Percentiles rank a stretch among this genome's conserved stretches.
These are phyloP conservation scores for Nematolebias whitei DNA, from an alignment of 2,113 vertebrate genomes.

Conservation along the genomic window DNA sequence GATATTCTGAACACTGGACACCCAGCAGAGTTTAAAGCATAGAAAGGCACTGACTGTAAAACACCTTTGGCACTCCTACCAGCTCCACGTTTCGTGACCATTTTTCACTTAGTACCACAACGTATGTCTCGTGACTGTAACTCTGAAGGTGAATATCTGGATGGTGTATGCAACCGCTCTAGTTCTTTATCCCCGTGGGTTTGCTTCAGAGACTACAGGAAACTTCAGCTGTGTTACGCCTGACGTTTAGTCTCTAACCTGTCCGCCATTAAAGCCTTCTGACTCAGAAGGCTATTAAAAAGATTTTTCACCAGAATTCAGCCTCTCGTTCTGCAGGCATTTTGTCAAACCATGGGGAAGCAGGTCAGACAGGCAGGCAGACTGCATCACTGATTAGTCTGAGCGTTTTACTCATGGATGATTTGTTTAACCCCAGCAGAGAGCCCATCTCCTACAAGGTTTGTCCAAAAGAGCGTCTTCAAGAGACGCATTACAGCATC, in stretches of 20 bases:
- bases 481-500: constrained; percentile 5
- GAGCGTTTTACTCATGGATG: constrained; percentile 19
- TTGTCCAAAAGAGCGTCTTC: constrained; percentile 12
- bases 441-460: constrained; percentile 3
- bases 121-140: constrained; percentile 3
- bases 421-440: constrained; percentile 18
- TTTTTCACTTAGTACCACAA: not conserved
- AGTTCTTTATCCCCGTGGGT: constrained; percentile 37
- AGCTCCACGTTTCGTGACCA: constrained; percentile 2
- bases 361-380: constrained; percentile 11
- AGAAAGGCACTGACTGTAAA: not conserved
- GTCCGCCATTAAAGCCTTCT: constrained; percentile 30
- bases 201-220: constrained; percentile 42
- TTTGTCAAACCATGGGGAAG: constrained; percentile 19
- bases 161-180: constrained; percentile 42
- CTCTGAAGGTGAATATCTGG: constrained; percentile 1
- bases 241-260: constrained; percentile 46
- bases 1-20: constrained; percentile 13
- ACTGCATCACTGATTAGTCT: constrained; percentile 14
- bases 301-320: constrained; percentile 37
- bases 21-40: constrained; percentile 23
- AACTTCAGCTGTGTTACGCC: constrained; percentile 54
- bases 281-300: constrained; percentile 34
- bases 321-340: constrained; percentile 17
- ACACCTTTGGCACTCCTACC: not conserved